Evolutionary conservation across 2,888 invertebrate genomes (phyloP), one percentile per base, ranked within the genome.

Genomic region (Coleophora flavipennella): DNA sequence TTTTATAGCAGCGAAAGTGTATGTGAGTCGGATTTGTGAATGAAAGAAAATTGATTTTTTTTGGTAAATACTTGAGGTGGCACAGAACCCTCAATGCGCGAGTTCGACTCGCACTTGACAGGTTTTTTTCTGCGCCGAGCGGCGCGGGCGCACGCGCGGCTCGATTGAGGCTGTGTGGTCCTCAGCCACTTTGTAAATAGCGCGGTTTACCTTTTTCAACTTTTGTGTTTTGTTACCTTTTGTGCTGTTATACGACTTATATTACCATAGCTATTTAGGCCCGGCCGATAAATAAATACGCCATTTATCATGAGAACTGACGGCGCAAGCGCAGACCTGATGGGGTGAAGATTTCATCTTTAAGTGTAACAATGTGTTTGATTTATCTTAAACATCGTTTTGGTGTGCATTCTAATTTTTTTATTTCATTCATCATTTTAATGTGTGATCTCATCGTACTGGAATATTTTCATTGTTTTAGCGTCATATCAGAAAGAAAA

Each of bases 211-310:
- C 83, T 84, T 84, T 83, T 84, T 83, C 83, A 78, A 84, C 83
- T 81, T 81, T 81, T 83, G 80, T 84, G 84, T 84, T 84, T 84
- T 84, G 84, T 84, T 83, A 83, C 84, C 83, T 84, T 84, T 84
- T 84, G 84, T 83, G 80, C 80, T 79, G 76, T 83, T 81, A 80
- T 84, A 84, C 77, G 75, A 75, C 80, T 79, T 83, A 84, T 84
- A 84, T 83, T 84, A 83, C 84, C 83, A 83, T 81, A 83, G 83
- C 83, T 81, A 84, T 84, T 84, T 83, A 84, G 75, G 79, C 72
- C 80, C 78, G 76, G 75, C 77, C 77, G 78, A 83, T 84, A 84
- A 83, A 84, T 83, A 84, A 84, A 84, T 83, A 84, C 70, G 79
- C 78, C 81, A 84, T 84, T 83, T 84, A 84, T 83, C 84, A 83